Evolutionary conservation across 2,888 invertebrate species (phyloP), one percentile per base, ranked within the genome.

Genomic region (Lymantria monacha): DNA sequence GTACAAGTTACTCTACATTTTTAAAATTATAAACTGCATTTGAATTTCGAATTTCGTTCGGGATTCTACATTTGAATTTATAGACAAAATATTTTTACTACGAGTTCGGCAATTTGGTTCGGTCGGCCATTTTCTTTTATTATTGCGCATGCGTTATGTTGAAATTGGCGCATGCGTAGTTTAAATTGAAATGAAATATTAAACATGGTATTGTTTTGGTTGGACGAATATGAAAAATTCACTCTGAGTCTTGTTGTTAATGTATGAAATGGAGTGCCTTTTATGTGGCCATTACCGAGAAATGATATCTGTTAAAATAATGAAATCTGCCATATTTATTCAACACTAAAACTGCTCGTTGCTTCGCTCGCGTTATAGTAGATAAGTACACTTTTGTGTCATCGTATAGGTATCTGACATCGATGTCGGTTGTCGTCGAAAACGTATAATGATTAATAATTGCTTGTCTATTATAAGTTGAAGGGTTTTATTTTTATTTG

Each of bases 71-170:
- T 22, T 66, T 67, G 58, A 55, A 72, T 76, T 73, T 66, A 59
- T 56, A 50, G 48, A 56, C 67, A 73, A 70, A 75, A 72, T 66
- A 69, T 73, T 66, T 73, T 70, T 73, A 77, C 74, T 75, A 75
- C 55, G 69, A 65, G 66, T 59, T 61, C 61, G 53, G 57, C 63
- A 67, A 68, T 72, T 75, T 71, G 73, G 64, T 69, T 61, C 56
- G 51, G 53, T 61, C 79, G 66, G 83, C 86, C 86, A 86, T 86
- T 54, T 81, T 84, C 74, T 53, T 49, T 55, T 44, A 36, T 13
- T 10, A 44, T 31, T 44, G 57, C 85, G 83, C 86, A 79, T 79
- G 85, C 85, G 84, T 69, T 30, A 58, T 30, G 36, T 42, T 33
- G 42, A 13, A 48, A 14, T 41, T 54, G 53, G 69, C 78, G 76